Evolutionary conservation across 2,888 invertebrate genomes (phyloP).

Genomic region (Mesorhabditis sp.): DNA sequence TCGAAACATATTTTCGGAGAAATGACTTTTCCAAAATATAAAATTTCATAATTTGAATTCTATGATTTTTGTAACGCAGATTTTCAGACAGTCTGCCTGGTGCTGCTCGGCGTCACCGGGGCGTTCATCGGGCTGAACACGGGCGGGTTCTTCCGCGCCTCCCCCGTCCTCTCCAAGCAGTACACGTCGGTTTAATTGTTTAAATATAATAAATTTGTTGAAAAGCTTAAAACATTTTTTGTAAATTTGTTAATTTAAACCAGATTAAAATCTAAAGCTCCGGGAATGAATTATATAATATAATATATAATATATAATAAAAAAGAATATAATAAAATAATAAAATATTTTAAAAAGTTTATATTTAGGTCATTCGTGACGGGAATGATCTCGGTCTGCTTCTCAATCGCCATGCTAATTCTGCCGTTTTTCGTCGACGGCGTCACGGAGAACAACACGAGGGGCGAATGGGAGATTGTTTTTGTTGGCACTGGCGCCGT

Average conservation of each 20-base stretch:
- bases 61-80: too few relatives aligned
- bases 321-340: neutral
- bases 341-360: neutral
- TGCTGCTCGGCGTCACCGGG: neutral
- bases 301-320: neutral
- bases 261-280: neutral
- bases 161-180: neutral
- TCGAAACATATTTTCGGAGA: too few relatives aligned
- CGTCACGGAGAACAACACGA: slow-evolving; percentile 32
- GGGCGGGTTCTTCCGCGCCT: neutral
- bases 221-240: neutral
- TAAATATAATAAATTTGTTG: neutral
- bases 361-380: slow-evolving; percentile 2
- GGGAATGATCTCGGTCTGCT: neutral
- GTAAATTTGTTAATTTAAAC: too few relatives aligned
- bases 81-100: neutral
- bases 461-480: slow-evolving; percentile 30
- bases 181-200: neutral
- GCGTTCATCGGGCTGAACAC: neutral
- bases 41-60: too few relatives aligned
- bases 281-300: neutral
- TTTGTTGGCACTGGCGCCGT: neutral
- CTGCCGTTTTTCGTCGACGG: slow-evolving; percentile 35
- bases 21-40: too few relatives aligned
- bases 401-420: slow-evolving; percentile 23